Base-by-base conservation (phyloP, 2,888 invertebrate species). In the Papilio elwesi region DNA sequence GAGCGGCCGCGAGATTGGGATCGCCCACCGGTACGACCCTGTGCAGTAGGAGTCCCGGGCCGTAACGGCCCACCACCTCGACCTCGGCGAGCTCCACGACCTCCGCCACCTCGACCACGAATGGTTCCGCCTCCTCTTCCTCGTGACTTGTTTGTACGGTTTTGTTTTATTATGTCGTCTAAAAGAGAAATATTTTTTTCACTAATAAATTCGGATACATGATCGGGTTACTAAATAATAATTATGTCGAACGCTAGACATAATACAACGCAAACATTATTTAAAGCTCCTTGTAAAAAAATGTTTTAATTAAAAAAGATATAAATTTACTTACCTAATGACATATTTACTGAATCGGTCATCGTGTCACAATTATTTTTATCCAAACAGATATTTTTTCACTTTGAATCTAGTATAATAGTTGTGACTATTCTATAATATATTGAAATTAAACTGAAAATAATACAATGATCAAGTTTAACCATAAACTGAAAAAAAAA, bases 161-260 rank as follows among this genome's bases (percentile, higher is more conserved):
- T 85, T 79, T 91, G 88, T 79, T 89, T 86, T 72, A 93, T 93
- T 12, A 93, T 92, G 26, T 93, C 92, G 83, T 93, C 92, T 93
- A 79, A 74, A 79, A 75, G 5, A 10, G 65, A 57, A 59, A 36
- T 51, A 62, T 57, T n/a, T 26, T 5, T 9, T 8, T 48, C 9
- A 10, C 7, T 55, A n/a, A n/a, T 26, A 48, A 48, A 51, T 38
- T 8, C 51, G 15, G 7, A 38, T 26, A 4, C 11, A 36, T 38
- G 38, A 65, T 65, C 36, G 26, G n/a, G 15, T 57, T 43, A 47
- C n/a, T 51, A 55, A 15, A 47, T 65, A 48, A 13, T 57, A 13
- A 11, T 8, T 38, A 65, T n/a, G 43, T 10, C 12, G 26, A 59
- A 59, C 12, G 13, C 8, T 36, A 11, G 10, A 1, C 43, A 38